Evolutionary conservation across 2,888 invertebrate genomes (phyloP).

Genomic region (Strigamia crassipes): DNA sequence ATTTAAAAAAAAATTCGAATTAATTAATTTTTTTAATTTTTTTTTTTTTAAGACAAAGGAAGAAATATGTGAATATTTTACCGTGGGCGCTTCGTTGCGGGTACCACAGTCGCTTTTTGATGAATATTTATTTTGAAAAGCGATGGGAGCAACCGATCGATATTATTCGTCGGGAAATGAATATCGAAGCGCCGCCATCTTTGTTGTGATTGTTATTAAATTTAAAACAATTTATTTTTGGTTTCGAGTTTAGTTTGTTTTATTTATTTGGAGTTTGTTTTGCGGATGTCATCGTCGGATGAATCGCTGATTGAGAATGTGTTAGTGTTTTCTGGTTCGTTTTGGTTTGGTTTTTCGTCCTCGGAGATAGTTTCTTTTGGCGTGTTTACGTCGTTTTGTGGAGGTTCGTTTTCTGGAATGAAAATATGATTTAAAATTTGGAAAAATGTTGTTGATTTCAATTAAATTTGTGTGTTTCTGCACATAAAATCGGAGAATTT

Average conservation of each 20-base stretch:
- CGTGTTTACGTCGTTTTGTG: too few species aligned
- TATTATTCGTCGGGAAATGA: slow-evolving; percentile 80
- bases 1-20: not conserved
- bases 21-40: slow-evolving; percentile 43
- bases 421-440: too few species aligned
- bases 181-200: slow-evolving; percentile 65
- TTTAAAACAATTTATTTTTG: not conserved
- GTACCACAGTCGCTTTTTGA: slow-evolving; percentile 73
- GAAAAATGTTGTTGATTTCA: too few species aligned
- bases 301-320: not conserved
- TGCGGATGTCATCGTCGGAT: not conserved
- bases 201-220: not conserved
- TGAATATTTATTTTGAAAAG: slow-evolving; percentile 90
- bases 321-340: not conserved
- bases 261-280: not conserved
- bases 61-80: slow-evolving; percentile 76
- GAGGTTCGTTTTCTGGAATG: too few species aligned
- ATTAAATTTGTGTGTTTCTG: too few species aligned
- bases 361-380: too few species aligned
- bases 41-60: slow-evolving; percentile 68
- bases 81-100: slow-evolving; percentile 87
- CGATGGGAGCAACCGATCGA: slow-evolving; percentile 86
- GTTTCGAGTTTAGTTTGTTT: not conserved
- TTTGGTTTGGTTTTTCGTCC: not conserved
- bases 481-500: too few species aligned